These are phyloP conservation scores for Oppia nitens DNA, from an alignment of 1,140 invertebrate genomes.

Conservation along the genomic window DNA sequence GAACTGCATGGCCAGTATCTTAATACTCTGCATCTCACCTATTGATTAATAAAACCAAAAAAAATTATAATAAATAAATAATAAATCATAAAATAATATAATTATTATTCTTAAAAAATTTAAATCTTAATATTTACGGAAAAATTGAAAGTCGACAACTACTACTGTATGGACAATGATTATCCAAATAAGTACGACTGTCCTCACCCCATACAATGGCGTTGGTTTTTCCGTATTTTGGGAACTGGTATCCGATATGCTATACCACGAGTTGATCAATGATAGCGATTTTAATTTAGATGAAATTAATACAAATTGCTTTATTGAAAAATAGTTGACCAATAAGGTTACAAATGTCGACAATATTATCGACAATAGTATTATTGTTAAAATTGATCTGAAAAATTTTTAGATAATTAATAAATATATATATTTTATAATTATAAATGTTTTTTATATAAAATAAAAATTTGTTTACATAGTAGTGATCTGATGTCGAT, in stretches of 20 bases:
- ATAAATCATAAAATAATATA: background rate
- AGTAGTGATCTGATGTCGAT: constrained; percentile 1
- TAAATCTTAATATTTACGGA: constrained; percentile 8
- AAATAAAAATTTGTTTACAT: constrained; percentile 6
- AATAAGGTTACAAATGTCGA: background rate
- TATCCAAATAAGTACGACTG: constrained; percentile 15
- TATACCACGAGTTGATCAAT: constrained; percentile 3
- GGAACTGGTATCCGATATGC: background rate
- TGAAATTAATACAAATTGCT: background rate
- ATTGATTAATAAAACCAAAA: background rate
- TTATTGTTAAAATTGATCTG: background rate
- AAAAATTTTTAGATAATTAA: too few species aligned
- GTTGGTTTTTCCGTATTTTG: background rate
- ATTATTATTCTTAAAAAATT: background rate
- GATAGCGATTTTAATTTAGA: background rate
- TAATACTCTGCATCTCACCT: constrained; percentile 13
- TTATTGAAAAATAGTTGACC: background rate
- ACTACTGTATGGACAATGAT: constrained; percentile 15
- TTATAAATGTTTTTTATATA: too few species aligned
- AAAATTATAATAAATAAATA: background rate
- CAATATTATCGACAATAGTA: background rate
- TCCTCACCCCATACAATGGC: constrained; percentile 14
- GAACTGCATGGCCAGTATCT: constrained; percentile 8
- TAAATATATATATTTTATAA: too few species aligned
- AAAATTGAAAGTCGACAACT: constrained; percentile 17